phyloP scores from a whole-genome alignment of 1,140 invertebrate genomes.

The Hycleus cichorii region DNA sequence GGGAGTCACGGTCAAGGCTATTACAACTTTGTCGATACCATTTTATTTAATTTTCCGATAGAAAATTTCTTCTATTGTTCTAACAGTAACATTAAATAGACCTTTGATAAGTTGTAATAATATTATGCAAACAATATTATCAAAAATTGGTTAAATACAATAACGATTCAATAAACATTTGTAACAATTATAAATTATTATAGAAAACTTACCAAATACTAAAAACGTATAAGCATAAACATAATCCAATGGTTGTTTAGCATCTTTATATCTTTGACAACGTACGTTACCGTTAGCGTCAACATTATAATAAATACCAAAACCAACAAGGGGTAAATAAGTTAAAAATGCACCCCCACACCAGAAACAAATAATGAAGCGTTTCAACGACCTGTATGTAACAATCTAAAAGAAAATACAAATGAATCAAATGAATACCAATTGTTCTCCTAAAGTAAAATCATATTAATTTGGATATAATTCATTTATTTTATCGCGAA shows the following conservation, averaged over 20 bases:
- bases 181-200: not conserved
- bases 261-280: slow-evolving; percentile 67
- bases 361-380: slow-evolving; percentile 63
- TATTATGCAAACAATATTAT: too few species aligned
- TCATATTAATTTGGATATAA: not conserved
- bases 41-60: too few species aligned
- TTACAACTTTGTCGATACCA: too few species aligned
- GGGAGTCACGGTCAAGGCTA: too few species aligned
- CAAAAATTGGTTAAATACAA: too few species aligned
- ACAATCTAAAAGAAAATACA: slow-evolving; percentile 56
- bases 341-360: slow-evolving; percentile 59
- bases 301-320: slow-evolving; percentile 67
- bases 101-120: too few species aligned
- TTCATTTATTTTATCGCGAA: not conserved
- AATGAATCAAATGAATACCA: not conserved
- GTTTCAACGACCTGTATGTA: slow-evolving; percentile 67
- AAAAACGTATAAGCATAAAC: slow-evolving; percentile 74
- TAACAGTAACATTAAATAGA: too few species aligned
- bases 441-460: not conserved
- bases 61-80: too few species aligned
- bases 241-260: slow-evolving; percentile 53
- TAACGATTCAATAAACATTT: too few species aligned
- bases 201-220: slow-evolving; percentile 55
- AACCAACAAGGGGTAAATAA: slow-evolving; percentile 67
- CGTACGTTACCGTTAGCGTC: slow-evolving; percentile 4